Conservation (phyloP, 1,140 invertebrate species). For the Maconellicoccus hirsutus region DNA sequence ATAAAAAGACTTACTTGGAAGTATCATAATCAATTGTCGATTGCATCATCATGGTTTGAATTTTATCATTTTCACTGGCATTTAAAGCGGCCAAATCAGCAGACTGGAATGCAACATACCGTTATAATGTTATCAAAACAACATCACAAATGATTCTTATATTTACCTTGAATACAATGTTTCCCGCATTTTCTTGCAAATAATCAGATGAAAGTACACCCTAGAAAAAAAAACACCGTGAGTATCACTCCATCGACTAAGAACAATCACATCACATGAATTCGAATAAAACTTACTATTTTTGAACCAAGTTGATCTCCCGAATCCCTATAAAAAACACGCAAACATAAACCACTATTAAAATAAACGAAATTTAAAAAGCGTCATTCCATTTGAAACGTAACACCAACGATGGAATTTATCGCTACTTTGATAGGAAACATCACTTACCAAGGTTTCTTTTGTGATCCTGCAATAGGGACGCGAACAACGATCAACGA, state of each 20-base stretch:
- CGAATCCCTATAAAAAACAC: neutral
- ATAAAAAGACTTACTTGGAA: constrained; percentile 64
- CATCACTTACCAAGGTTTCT: constrained; percentile 51
- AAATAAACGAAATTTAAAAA: neutral
- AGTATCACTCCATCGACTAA: too few species aligned
- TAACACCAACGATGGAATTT: neutral
- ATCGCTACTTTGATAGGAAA: too few species aligned
- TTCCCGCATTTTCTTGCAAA: constrained; percentile 10
- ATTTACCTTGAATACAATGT: constrained; percentile 3
- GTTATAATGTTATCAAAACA: neutral
- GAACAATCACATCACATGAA: neutral
- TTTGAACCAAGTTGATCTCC: neutral
- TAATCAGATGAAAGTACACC: neutral
- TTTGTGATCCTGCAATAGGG: constrained; percentile 63
- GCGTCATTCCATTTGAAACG: neutral
- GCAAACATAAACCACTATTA: neutral
- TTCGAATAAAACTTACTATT: neutral
- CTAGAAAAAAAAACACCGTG: neutral
- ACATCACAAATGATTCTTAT: neutral
- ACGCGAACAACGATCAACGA: constrained; percentile 90
- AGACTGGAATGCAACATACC: constrained; percentile 32
- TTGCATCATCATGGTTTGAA: constrained; percentile 91
- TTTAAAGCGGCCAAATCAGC: constrained; percentile 81
- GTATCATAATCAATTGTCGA: constrained; percentile 94
- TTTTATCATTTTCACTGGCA: constrained; percentile 92